Evolutionary conservation across 2,797 vertebrate genomes (phyloP), one percentile per base, ranked within the genome.

Genomic region (Centroberyx gerrardi): DNA sequence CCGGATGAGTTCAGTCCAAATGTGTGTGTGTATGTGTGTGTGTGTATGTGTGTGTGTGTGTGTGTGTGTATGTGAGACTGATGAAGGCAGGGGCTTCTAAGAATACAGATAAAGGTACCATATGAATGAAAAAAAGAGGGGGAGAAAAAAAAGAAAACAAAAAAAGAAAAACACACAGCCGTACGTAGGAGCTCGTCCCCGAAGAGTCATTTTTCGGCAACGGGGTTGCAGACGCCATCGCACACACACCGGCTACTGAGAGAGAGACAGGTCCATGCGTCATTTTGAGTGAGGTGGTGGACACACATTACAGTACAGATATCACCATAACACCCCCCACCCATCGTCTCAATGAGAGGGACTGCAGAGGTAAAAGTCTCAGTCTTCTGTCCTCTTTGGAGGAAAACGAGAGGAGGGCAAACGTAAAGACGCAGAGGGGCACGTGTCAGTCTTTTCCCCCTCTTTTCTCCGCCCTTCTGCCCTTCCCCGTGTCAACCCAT

Each of bases 251-350:
- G 72, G 82, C 90, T 74, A 81, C 83, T 76, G 73, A 65, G 48
- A 49, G 48, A 49, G n/a, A 78, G 62, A 87, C 62, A 85, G 88
- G 89, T 92, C 90, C 90, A 81, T 88, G 89, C 74, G 80, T 86
- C 83, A 22, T 68, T 67, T 64, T 66, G 65, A 87, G 87, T 74
- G 83, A 90, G 84, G 84, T 83, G 89, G 76, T 71, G 69, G 80
- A 90, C 83, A 88, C 79, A 90, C 68, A 78, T 80, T 81, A 90
- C 82, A 85, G 91, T 85, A 91, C 88, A 89, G 80, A 85, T 80
- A 83, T 89, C 71, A 83, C 83, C 81, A 65, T 69, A 61, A 74
- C 8, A n/a, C 49, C 36, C 54, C 28, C 54, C 28, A 86, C 80
- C 80, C 49, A 3, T 76, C 87, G 74, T 68, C 72, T 67, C 28